phyloP scores from a whole-genome alignment of 2,113 vertebrate species.

The Muscicapa adusta region DNA sequence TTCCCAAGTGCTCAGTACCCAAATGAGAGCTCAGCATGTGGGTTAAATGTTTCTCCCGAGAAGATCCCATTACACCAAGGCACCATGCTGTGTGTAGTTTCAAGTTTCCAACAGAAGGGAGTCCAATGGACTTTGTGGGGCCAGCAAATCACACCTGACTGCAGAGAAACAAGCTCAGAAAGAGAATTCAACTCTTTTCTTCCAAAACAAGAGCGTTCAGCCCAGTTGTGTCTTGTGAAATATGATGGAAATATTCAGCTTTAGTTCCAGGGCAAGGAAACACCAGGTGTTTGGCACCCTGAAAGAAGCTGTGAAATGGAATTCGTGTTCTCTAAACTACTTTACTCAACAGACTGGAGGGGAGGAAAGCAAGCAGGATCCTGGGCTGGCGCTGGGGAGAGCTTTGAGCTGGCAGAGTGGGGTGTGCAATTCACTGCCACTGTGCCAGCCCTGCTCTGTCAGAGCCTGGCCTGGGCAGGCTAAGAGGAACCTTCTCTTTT shows the following conservation, averaged over 20 bases:
- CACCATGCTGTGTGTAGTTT: background rate
- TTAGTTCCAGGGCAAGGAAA: slow-evolving; percentile 36
- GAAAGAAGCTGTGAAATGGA: slow-evolving; percentile 39
- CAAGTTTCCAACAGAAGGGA: background rate
- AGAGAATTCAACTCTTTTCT: background rate
- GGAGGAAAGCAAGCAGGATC: background rate
- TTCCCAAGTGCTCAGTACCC: background rate
- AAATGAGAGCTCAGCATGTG: background rate
- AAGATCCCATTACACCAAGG: background rate
- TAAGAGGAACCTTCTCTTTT: background rate
- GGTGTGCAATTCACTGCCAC: background rate
- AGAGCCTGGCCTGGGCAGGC: background rate
- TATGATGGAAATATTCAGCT: background rate
- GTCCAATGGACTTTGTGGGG: background rate
- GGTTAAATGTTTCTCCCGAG: background rate
- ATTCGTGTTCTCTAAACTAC: background rate
- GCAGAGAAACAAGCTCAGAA: background rate
- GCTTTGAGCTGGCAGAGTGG: background rate
- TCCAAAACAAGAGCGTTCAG: background rate
- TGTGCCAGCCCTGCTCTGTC: background rate
- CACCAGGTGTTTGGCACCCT: slow-evolving; percentile 23
- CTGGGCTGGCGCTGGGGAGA: background rate
- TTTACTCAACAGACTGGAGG: background rate
- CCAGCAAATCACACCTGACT: background rate
- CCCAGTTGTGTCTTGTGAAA: background rate